phyloP scores from a whole-genome alignment of 2,113 vertebrate genomes.

The Heptranchias perlo region DNA sequence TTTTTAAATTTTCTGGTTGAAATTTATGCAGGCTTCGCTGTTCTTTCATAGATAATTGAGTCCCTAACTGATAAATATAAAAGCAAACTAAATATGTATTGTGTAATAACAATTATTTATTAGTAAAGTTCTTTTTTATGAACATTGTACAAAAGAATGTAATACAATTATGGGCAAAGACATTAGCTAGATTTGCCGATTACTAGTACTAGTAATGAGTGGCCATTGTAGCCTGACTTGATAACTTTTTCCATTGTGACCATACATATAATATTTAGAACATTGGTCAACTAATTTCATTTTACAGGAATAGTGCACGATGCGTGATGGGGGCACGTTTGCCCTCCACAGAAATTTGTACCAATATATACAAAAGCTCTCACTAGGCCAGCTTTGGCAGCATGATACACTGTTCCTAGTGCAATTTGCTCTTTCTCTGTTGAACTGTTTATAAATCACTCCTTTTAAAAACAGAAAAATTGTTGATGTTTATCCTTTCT shows the following conservation, averaged over 20 bases:
- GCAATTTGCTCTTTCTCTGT: conserved; percentile 4
- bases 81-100: not conserved
- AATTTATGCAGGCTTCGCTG: too few relatives aligned
- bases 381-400: not conserved
- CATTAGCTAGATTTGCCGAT: not conserved
- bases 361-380: conserved; percentile 12
- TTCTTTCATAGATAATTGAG: not conserved
- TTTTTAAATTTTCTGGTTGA: too few relatives aligned
- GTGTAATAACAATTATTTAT: not conserved
- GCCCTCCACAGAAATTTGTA: not conserved
- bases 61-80: not conserved
- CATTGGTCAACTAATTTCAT: not conserved
- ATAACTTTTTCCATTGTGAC: not conserved
- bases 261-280: not conserved
- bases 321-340: not conserved
- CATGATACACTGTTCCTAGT: not conserved
- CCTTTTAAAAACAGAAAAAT: conserved; percentile 33
- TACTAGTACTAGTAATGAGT: not conserved
- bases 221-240: not conserved
- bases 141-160: not conserved
- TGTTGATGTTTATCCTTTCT: conserved; percentile 37
- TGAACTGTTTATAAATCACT: conserved; percentile 28
- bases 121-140: not conserved
- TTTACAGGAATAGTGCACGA: not conserved
- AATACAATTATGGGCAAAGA: not conserved